Conservation (phyloP, 2,888 invertebrate species). For the Drosophila kanekoi region DNA sequence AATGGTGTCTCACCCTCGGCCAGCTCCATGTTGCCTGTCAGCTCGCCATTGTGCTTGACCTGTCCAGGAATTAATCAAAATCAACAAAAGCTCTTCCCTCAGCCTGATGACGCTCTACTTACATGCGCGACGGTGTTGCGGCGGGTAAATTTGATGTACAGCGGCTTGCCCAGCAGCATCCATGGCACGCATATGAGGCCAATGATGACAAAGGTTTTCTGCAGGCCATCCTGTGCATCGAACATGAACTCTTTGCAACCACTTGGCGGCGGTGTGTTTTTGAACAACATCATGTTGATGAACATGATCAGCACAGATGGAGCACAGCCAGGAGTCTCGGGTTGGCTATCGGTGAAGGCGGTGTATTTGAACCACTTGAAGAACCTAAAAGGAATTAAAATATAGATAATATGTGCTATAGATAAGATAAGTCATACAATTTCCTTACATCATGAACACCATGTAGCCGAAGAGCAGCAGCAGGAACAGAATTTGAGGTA, state of each 20-base stretch:
- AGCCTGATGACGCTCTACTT: conserved; percentile 27
- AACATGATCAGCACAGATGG: conserved; percentile 92
- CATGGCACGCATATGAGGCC: conserved; percentile 95
- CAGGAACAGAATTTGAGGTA: conserved; percentile 96
- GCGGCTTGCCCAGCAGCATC: conserved; percentile 97
- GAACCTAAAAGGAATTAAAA: conserved; percentile 85
- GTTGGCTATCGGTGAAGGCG: conserved; percentile 83
- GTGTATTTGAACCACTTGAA: conserved; percentile 94
- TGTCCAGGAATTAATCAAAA: conserved; percentile 14
- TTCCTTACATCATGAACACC: conserved; percentile 91
- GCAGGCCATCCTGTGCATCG: conserved; percentile 89
- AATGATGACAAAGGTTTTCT: conserved; percentile 91
- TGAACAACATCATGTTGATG: conserved; percentile 92
- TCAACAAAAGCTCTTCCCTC: not conserved
- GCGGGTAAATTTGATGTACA: conserved; percentile 87
- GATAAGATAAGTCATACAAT: not conserved
- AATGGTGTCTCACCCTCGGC: conserved; percentile 84
- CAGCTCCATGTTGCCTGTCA: conserved; percentile 89
- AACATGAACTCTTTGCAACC: conserved; percentile 89
- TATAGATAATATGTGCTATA: not conserved
- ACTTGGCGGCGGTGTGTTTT: conserved; percentile 85
- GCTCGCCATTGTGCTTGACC: conserved; percentile 87
- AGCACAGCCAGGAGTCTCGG: conserved; percentile 87
- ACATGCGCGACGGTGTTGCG: conserved; percentile 71
- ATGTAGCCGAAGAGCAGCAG: conserved; percentile 95